Percentiles rank a stretch among this genome's conserved stretches.
phyloP scores from a whole-genome alignment of 2,888 invertebrate genomes.

The Acrocyrtus sp. region DNA sequence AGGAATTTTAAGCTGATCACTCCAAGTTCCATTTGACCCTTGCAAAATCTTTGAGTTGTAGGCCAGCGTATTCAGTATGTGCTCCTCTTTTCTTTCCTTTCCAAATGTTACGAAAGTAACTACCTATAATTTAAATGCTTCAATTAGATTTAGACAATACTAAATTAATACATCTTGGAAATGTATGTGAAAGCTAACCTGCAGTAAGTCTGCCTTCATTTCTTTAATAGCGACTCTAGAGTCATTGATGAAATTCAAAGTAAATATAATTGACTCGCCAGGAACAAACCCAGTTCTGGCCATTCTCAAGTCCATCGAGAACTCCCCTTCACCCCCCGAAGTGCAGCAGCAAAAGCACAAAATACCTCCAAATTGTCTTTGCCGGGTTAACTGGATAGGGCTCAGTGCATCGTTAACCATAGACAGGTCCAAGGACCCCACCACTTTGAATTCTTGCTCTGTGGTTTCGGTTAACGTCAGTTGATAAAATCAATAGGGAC shows the following conservation, averaged over 20 bases:
- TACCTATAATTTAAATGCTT: too few species aligned
- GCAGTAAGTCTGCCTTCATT: slow-evolving; percentile 3
- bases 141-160: too few species aligned
- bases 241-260: slow-evolving; percentile 2
- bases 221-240: slow-evolving; percentile 4
- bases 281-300: slow-evolving; percentile 11
- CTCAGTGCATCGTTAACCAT: background rate
- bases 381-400: background rate
- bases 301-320: slow-evolving; percentile 7
- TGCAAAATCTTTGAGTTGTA: background rate
- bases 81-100: background rate
- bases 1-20: slow-evolving; percentile 7
- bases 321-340: background rate
- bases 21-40: background rate
- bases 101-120: slow-evolving; percentile 17
- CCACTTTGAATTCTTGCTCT: background rate
- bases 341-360: slow-evolving; percentile 10
- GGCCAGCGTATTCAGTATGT: background rate
- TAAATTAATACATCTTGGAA: background rate
- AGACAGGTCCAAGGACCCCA: slow-evolving; percentile 5
- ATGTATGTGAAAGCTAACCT: background rate
- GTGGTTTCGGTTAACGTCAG: slow-evolving; percentile 5
- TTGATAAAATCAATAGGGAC: slow-evolving; percentile 14
- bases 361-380: slow-evolving; percentile 16
- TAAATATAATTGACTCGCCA: slow-evolving; percentile 13